Evolutionary conservation across 2,113 vertebrate genomes (phyloP).

Genomic region (Cynopterus brachyotis): DNA sequence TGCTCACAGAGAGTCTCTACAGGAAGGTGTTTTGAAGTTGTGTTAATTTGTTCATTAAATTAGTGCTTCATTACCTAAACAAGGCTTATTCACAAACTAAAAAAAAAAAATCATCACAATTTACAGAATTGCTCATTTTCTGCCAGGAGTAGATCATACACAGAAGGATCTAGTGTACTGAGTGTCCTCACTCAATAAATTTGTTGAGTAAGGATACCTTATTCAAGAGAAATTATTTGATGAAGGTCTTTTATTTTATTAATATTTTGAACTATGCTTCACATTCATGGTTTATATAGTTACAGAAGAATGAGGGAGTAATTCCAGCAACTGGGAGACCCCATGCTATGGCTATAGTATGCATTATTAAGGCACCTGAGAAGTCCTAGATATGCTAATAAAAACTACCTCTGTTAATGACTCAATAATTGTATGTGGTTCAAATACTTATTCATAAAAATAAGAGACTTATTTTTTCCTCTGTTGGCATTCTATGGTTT

Average conservation of each 20-base stretch:
- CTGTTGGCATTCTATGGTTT: not conserved
- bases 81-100: not conserved
- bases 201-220: not conserved
- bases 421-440: not conserved
- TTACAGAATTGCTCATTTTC: slow-evolving; percentile 8
- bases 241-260: not conserved
- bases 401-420: slow-evolving; percentile 2
- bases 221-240: not conserved
- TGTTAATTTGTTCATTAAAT: slow-evolving; percentile 42
- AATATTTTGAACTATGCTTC: slow-evolving; percentile 40
- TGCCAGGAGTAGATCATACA: not conserved
- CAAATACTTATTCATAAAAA: slow-evolving; percentile 12
- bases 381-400: not conserved
- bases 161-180: not conserved
- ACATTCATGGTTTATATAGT: not conserved
- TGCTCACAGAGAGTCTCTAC: not conserved
- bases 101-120: not conserved
- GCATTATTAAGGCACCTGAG: not conserved
- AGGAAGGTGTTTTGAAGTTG: not conserved
- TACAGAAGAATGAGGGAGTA: not conserved
- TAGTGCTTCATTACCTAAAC: not conserved
- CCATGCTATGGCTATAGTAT: not conserved
- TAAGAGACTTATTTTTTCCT: not conserved
- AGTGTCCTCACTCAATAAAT: not conserved
- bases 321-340: not conserved